Conservation (phyloP, 2,888 invertebrate genomes). For the Diarsia mendica region DNA sequence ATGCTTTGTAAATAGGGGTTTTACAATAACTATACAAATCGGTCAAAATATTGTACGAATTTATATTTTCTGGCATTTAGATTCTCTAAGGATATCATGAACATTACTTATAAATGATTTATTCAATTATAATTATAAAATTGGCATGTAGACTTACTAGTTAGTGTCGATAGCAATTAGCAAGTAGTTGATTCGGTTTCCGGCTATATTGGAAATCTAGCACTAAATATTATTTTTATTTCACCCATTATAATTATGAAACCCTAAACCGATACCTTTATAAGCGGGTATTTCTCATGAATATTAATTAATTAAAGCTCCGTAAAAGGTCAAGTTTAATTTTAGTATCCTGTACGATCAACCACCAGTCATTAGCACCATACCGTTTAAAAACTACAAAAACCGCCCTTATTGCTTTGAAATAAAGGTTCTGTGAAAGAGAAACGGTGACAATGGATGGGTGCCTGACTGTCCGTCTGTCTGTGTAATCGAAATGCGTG, state of each 20-base stretch:
- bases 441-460: not conserved
- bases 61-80: not conserved
- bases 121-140: not conserved
- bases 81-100: not conserved
- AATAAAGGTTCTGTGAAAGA: not conserved
- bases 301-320: conserved; percentile 32
- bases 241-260: not conserved
- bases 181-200: not conserved
- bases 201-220: not conserved
- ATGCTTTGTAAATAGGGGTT: not conserved
- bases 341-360: conserved; percentile 44
- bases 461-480: conserved; percentile 35
- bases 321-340: conserved; percentile 68
- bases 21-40: not conserved
- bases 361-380: not conserved
- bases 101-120: not conserved
- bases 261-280: not conserved
- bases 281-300: conserved; percentile 28
- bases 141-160: too few species aligned
- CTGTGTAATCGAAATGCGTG: conserved; percentile 51
- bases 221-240: not conserved
- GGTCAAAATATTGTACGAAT: not conserved
- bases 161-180: too few species aligned
- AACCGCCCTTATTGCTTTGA: not conserved
- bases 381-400: conserved; percentile 5